phyloP scores from a whole-genome alignment of 2,888 invertebrate species.

The Drosophila anomelani region DNA sequence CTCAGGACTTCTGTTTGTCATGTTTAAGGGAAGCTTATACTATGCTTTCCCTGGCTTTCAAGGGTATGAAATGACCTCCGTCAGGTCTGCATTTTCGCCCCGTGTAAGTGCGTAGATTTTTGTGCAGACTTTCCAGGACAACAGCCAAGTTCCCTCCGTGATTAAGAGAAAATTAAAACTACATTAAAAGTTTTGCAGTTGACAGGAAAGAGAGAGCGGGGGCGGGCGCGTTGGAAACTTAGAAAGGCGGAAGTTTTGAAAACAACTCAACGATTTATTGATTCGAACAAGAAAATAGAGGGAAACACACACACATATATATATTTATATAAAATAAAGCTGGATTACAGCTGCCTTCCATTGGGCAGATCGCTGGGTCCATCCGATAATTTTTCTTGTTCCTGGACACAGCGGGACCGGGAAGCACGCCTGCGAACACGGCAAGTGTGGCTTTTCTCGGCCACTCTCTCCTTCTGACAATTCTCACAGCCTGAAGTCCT shows the following conservation, averaged over 20 bases:
- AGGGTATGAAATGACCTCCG: not conserved
- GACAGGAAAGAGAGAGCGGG: slow-evolving; percentile 47
- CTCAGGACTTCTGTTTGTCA: not conserved
- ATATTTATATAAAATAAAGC: slow-evolving; percentile 9
- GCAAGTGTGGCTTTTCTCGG: not conserved
- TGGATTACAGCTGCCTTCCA: slow-evolving; percentile 6
- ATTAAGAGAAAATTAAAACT: slow-evolving; percentile 80
- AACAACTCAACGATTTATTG: slow-evolving; percentile 50
- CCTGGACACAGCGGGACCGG: not conserved
- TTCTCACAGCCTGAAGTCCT: not conserved
- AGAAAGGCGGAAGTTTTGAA: slow-evolving; percentile 23
- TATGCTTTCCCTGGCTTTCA: not conserved
- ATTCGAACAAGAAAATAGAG: slow-evolving; percentile 22
- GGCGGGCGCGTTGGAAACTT: not conserved
- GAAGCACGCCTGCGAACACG: not conserved
- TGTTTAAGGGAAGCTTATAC: too few relatives aligned
- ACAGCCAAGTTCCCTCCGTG: slow-evolving; percentile 60
- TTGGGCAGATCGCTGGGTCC: slow-evolving; percentile 8
- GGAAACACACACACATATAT: not conserved
- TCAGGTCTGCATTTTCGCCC: not conserved
- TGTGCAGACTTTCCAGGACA: slow-evolving; percentile 35
- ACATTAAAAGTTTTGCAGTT: slow-evolving; percentile 77
- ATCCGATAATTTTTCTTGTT: slow-evolving; percentile 5
- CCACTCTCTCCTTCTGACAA: not conserved
- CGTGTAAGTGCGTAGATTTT: slow-evolving; percentile 57